Evolutionary conservation across 2,888 invertebrate species (phyloP), one percentile per base, ranked within the genome.

Genomic region (Busseola fusca): DNA sequence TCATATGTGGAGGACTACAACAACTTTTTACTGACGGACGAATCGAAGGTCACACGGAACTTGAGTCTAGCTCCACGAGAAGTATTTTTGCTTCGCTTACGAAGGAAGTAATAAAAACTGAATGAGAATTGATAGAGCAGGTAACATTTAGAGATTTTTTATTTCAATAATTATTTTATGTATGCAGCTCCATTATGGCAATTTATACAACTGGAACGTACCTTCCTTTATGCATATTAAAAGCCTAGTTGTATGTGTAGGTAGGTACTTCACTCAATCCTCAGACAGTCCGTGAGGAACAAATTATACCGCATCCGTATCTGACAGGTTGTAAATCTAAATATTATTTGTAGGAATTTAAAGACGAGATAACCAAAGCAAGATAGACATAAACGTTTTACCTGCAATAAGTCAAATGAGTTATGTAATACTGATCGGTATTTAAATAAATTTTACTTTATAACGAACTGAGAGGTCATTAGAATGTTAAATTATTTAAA

Each of bases 31-130:
- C 88, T 86, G 91, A 91, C 89, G 91, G 91, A 90, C 93, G 87
- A 80, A 76, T 74, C 88, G 92, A 94, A 94, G 94, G 93, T 93
- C 93, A 92, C 89, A 70, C 90, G 91, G 93, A 93, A 92, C 92
- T 92, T 87, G 80, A 87, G 90, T 90, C 90, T 92, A 90, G 91
- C 85, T 84, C 69, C 82, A 83, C 87, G 72, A 87, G 88, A 86
- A 88, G 87, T 86, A 89, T 88, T 90, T 89, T 88, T 89, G 87
- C 87, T 87, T 88, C 85, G 83, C 86, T 87, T 87, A 86, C 88
- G 87, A 90, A 92, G 92, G 91, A 92, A 92, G 90, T 91, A 85
- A 90, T 89, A 91, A 91, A 91, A 90, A 88, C 80, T 88, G 85
- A 86, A 82, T 84, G 74, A 65, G 86, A 87, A 86, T 88, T 87